Percentiles rank a stretch among this genome's conserved stretches.
Evolutionary conservation across 2,113 vertebrate genomes (phyloP).

Genomic region (Scophthalmus maximus): DNA sequence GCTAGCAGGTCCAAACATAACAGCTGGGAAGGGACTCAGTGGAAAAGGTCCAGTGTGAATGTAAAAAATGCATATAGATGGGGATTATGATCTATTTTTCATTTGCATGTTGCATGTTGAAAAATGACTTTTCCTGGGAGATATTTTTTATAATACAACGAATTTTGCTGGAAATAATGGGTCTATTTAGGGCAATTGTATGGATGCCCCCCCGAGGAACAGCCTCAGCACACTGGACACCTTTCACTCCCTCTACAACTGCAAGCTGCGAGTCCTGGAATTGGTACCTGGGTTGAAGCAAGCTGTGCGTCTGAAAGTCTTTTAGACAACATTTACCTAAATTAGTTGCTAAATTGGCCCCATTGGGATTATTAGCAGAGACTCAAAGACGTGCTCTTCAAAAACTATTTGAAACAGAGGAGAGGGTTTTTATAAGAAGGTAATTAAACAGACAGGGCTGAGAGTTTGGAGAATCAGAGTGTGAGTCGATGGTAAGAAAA

Average conservation of each 20-base stretch:
- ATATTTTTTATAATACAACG: slow-evolving; percentile 26
- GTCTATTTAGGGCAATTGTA: slow-evolving; percentile 61
- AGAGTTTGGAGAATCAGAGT: slow-evolving; percentile 34
- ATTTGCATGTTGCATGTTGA: slow-evolving; percentile 36
- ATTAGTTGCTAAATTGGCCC: slow-evolving; percentile 80
- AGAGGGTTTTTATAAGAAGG: slow-evolving; percentile 58
- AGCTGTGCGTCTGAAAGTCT: slow-evolving; percentile 64
- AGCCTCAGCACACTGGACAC: slow-evolving; percentile 35
- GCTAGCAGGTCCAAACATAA: slow-evolving; percentile 56
- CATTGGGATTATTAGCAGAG: slow-evolving; percentile 77
- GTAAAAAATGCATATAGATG: not conserved
- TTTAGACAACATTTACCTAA: slow-evolving; percentile 76
- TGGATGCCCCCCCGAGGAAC: slow-evolving; percentile 42
- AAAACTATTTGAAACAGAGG: slow-evolving; percentile 67
- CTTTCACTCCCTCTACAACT: slow-evolving; percentile 32
- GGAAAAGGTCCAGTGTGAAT: not conserved
- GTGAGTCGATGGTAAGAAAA: not conserved
- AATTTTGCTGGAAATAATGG: slow-evolving; percentile 57
- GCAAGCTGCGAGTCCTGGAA: slow-evolving; percentile 56
- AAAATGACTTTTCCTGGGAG: slow-evolving; percentile 22
- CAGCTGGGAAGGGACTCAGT: not conserved
- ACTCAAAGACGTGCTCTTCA: slow-evolving; percentile 73
- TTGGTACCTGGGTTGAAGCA: slow-evolving; percentile 52
- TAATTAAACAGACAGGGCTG: slow-evolving; percentile 63
- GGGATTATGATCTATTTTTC: slow-evolving; percentile 18